These are phyloP conservation scores for Platycheirus rosarum DNA, from an alignment of 2,888 invertebrate genomes.

Conservation along the genomic window DNA sequence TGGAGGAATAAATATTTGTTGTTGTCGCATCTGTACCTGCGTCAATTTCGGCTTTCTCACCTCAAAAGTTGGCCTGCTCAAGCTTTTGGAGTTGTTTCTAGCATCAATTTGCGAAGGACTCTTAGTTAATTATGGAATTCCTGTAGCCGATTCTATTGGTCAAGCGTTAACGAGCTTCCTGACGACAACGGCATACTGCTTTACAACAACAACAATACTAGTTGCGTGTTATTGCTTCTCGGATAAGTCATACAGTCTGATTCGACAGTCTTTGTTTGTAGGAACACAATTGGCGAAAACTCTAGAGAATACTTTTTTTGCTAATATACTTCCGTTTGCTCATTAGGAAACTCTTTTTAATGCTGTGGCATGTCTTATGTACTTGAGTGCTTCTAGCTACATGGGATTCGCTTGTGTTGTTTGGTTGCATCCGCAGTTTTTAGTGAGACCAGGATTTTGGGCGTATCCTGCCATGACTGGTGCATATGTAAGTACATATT, in stretches of 20 bases:
- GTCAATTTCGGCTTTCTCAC: conserved; percentile 90
- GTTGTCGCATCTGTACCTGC: conserved; percentile 90
- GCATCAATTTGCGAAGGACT: conserved; percentile 92
- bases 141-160: conserved; percentile 89
- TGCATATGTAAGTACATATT: conserved; percentile 88
- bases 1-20: conserved; percentile 88
- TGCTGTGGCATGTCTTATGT: conserved; percentile 89
- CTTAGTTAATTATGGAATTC: conserved; percentile 90
- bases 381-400: conserved; percentile 90
- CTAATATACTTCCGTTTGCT: conserved; percentile 74
- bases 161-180: conserved; percentile 91
- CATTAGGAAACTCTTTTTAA: conserved; percentile 93
- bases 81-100: conserved; percentile 89
- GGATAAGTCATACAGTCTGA: conserved; percentile 88
- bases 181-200: conserved; percentile 91
- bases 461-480: conserved; percentile 95
- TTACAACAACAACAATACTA: conserved; percentile 89
- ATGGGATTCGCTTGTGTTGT: conserved; percentile 91
- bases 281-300: conserved; percentile 81
- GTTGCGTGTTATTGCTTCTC: conserved; percentile 91
- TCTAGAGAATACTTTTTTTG: background rate
- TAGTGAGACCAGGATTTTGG: conserved; percentile 88
- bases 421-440: conserved; percentile 89
- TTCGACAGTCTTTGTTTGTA: conserved; percentile 92
- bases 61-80: conserved; percentile 88